Percentiles rank a stretch among this genome's conserved stretches.
Conservation (phyloP, 2,113 vertebrate species). For the Mungos mungo region DNA sequence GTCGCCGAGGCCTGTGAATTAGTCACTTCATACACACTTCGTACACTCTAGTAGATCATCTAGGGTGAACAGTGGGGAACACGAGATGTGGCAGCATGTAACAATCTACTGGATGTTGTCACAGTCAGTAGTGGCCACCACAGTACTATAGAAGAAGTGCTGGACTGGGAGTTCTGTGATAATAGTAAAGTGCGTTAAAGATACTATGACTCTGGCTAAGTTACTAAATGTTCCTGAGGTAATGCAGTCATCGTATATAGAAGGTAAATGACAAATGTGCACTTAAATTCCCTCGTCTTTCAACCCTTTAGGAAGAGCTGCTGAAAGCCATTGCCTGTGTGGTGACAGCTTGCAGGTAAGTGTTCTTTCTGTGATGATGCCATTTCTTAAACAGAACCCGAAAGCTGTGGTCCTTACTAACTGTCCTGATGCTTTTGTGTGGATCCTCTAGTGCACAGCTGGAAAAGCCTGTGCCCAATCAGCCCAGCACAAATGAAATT, state of each 20-base stretch:
- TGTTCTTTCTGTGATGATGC: background rate
- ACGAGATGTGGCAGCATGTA: background rate
- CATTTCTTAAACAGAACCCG: background rate
- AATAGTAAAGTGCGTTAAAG: background rate
- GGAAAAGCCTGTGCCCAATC: slow-evolving; percentile 87
- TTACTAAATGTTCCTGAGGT: background rate
- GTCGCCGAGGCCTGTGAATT: background rate
- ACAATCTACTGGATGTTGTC: background rate
- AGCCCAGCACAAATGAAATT: slow-evolving; percentile 89
- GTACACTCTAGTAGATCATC: background rate
- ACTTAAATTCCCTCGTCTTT: slow-evolving; percentile 36
- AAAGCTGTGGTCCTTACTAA: slow-evolving; percentile 14
- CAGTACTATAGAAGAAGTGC: background rate
- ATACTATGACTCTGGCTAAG: background rate
- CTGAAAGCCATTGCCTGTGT: slow-evolving; percentile 95
- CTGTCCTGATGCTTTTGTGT: slow-evolving; percentile 1
- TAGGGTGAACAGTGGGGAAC: background rate
- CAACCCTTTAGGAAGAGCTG: slow-evolving; percentile 91
- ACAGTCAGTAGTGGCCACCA: background rate
- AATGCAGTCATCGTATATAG: background rate
- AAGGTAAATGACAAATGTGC: background rate
- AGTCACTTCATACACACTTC: background rate
- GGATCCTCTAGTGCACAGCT: slow-evolving; percentile 85
- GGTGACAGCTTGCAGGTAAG: slow-evolving; percentile 92
- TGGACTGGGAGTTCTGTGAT: background rate